These are phyloP conservation scores for Drosophila limbata DNA, from an alignment of 2,888 invertebrate genomes.

Conservation along the genomic window DNA sequence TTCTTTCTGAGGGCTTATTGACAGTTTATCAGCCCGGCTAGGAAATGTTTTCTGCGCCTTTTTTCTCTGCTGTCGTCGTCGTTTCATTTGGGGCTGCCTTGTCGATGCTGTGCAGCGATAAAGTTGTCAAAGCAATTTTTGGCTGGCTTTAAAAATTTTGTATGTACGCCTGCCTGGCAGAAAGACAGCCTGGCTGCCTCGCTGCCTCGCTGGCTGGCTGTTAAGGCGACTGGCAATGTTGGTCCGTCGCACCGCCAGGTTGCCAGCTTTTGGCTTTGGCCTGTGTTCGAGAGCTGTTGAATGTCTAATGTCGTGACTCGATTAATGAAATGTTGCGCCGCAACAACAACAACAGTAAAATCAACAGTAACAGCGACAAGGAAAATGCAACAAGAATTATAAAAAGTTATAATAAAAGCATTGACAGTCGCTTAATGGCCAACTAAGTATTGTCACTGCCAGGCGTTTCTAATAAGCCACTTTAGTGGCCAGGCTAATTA, in stretches of 20 bases:
- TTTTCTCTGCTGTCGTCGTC: constrained; percentile 40
- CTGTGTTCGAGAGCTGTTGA: constrained; percentile 64
- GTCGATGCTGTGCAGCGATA: constrained; percentile 76
- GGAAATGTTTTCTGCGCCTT: constrained; percentile 65
- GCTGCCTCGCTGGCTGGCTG: constrained; percentile 26
- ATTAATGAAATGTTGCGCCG: constrained; percentile 76
- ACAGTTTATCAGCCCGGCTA: constrained; percentile 70
- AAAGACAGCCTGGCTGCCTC: constrained; percentile 23
- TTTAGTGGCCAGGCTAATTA: constrained; percentile 72
- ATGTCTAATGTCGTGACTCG: constrained; percentile 80
- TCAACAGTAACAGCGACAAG: constrained; percentile 34
- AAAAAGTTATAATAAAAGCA: constrained; percentile 78
- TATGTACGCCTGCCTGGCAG: constrained; percentile 52
- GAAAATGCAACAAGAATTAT: constrained; percentile 78
- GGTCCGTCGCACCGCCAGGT: constrained; percentile 25
- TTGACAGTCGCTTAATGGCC: constrained; percentile 77
- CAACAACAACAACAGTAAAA: constrained; percentile 32
- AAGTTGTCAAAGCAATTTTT: constrained; percentile 80
- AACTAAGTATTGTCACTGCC: constrained; percentile 63
- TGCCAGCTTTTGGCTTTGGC: constrained; percentile 37
- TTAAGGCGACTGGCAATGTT: constrained; percentile 40
- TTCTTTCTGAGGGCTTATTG: constrained; percentile 69
- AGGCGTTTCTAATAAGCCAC: constrained; percentile 68
- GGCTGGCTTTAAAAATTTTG: constrained; percentile 67
- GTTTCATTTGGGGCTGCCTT: constrained; percentile 53